Conservation (phyloP, 1,140 invertebrate genomes). For the Oryctes rhinoceros region DNA sequence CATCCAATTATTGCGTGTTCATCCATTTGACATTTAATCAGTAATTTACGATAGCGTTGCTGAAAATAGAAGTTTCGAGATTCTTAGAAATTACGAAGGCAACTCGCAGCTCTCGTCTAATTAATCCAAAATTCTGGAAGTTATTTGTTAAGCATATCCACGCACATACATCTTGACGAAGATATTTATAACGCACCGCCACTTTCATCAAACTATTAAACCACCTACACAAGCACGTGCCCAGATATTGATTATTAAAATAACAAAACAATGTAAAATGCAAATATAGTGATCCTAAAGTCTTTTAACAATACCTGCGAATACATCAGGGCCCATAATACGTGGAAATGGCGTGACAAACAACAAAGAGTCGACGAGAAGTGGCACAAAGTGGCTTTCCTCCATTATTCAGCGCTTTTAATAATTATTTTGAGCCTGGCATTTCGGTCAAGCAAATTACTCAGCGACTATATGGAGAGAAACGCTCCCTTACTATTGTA, state of each 20-base stretch:
- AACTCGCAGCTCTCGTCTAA: background rate
- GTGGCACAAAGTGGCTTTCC: slow-evolving; percentile 16
- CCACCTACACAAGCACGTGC: slow-evolving; percentile 1
- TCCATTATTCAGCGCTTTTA: slow-evolving; percentile 27
- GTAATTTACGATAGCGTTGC: too few relatives aligned
- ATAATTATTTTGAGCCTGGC: slow-evolving; percentile 11
- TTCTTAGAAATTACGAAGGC: background rate
- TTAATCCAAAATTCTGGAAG: background rate
- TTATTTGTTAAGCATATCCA: background rate
- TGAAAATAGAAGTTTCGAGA: background rate
- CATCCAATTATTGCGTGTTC: too few relatives aligned
- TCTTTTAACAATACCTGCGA: slow-evolving; percentile 15
- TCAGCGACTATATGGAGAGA: background rate
- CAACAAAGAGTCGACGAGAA: background rate
- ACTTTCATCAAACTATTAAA: background rate
- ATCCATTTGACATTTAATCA: too few relatives aligned
- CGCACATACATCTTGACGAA: background rate
- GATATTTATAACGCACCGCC: background rate
- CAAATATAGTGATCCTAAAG: background rate
- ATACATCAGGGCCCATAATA: background rate
- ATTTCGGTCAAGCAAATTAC: slow-evolving; percentile 24
- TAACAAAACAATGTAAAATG: background rate
- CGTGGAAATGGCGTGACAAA: slow-evolving; percentile 19
- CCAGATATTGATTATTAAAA: slow-evolving; percentile 2
- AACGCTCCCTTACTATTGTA: background rate